Percentiles rank a stretch among this genome's conserved stretches.
phyloP scores from a whole-genome alignment of 2,797 vertebrate genomes.

The Etheostoma perlongum region DNA sequence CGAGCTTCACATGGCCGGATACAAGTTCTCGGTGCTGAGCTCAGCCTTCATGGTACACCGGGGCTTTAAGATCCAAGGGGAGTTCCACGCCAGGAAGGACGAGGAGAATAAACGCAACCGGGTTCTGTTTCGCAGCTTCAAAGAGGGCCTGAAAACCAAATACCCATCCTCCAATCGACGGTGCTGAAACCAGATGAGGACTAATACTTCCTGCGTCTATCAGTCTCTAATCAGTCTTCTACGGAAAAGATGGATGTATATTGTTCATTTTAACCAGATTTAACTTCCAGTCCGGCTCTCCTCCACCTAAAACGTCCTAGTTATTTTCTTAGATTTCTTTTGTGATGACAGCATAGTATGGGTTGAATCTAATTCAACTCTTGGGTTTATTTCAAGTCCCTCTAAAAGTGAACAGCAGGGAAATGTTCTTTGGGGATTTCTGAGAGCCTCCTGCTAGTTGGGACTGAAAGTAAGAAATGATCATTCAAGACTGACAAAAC shows the following conservation, averaged over 20 bases:
- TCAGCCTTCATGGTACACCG: slow-evolving; percentile 91
- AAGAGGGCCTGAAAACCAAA: slow-evolving; percentile 92
- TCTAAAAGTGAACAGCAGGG: slow-evolving; percentile 35
- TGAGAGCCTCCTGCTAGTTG: slow-evolving; percentile 5
- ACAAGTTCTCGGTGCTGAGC: slow-evolving; percentile 89
- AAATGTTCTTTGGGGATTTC: slow-evolving; percentile 30
- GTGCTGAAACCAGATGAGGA: slow-evolving; percentile 82
- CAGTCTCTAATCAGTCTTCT: slow-evolving; percentile 3
- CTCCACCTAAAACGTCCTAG: background rate
- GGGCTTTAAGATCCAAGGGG: slow-evolving; percentile 91
- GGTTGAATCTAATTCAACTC: slow-evolving; percentile 26
- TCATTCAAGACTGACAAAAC: background rate
- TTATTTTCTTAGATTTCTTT: slow-evolving; percentile 10
- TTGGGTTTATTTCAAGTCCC: slow-evolving; percentile 23
- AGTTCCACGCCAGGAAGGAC: slow-evolving; percentile 91
- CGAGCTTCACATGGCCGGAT: slow-evolving; percentile 92
- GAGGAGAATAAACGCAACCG: slow-evolving; percentile 92
- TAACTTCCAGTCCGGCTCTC: slow-evolving; percentile 11
- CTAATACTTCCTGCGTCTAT: background rate
- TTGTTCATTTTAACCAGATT: slow-evolving; percentile 30
- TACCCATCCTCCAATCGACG: slow-evolving; percentile 87
- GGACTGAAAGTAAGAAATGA: slow-evolving; percentile 26
- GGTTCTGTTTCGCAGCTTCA: slow-evolving; percentile 91
- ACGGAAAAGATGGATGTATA: background rate
- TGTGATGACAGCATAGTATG: slow-evolving; percentile 18